A percentile compares a stretch with the other conserved stretches of the same genome.
These are phyloP conservation scores for Ctenomys sociabilis DNA, from an alignment of 2,113 vertebrate species.

Conservation along the genomic window DNA sequence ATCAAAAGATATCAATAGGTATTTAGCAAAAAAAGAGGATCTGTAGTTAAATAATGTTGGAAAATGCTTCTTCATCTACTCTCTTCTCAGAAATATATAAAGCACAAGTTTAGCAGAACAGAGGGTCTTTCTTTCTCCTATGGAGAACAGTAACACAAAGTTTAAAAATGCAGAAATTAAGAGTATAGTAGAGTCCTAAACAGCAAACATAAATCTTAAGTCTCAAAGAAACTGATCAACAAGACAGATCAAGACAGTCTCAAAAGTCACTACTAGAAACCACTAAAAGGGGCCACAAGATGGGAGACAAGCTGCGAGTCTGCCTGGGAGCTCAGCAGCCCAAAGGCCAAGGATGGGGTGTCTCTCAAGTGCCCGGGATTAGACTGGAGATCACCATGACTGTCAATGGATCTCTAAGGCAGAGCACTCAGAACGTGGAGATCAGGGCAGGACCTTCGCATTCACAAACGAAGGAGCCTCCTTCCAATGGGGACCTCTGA, in stretches of 20 bases:
- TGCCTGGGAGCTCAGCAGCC: background rate
- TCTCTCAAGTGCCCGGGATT: background rate
- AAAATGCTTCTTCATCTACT: background rate
- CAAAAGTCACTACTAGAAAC: background rate
- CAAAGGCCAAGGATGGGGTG: too few relatives aligned
- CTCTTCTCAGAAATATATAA: background rate
- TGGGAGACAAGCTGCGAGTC: background rate
- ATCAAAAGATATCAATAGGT: background rate
- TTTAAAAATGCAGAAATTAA: background rate
- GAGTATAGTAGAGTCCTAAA: background rate
- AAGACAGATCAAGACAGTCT: background rate
- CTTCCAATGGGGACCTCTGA: background rate
- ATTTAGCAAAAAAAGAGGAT: background rate
- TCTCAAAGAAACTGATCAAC: background rate
- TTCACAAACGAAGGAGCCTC: background rate
- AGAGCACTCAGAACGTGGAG: background rate
- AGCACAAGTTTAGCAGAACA: background rate
- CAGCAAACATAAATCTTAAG: background rate
- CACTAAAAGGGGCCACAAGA: background rate
- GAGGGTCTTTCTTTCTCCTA: background rate
- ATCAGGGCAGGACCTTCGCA: background rate
- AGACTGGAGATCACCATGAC: background rate
- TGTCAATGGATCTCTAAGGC: background rate
- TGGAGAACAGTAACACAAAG: background rate
- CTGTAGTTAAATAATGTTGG: background rate